A percentile compares a stretch with the other conserved stretches of the same genome.
phyloP scores from a whole-genome alignment of 1,140 invertebrate genomes.

The Eriocheir sinensis region DNA sequence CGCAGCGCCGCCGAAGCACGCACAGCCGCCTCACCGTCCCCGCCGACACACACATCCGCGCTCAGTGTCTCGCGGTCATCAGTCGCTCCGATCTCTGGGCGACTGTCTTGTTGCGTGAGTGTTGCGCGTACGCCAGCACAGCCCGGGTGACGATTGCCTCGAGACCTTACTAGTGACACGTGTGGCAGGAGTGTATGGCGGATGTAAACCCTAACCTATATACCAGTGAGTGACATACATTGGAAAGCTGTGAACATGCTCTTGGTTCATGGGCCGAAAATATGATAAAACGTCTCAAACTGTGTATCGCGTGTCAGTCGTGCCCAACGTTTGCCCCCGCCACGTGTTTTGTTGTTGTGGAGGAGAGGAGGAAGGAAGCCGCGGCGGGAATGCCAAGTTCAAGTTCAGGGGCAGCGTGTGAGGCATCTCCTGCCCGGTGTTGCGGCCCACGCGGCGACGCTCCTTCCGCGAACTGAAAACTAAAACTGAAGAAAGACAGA shows the following conservation, averaged over 20 bases:
- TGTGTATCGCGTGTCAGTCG: neutral
- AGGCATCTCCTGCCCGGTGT: neutral
- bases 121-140: neutral
- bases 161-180: neutral
- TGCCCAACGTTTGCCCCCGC: neutral
- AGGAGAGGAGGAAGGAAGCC: neutral
- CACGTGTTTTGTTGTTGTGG: neutral
- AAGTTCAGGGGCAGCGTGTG: neutral
- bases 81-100: neutral
- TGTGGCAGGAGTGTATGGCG: neutral
- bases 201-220: neutral
- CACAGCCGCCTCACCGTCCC: neutral
- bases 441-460: neutral
- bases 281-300: neutral
- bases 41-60: neutral
- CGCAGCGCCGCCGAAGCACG: neutral
- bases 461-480: neutral
- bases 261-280: too few species aligned
- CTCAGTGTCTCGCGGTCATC: neutral
- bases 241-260: neutral
- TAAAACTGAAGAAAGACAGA: neutral
- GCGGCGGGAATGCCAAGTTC: slow-evolving; percentile 9
- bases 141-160: neutral
- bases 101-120: neutral
- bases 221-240: neutral